Evolutionary conservation across 2,888 invertebrate genomes (phyloP).

Genomic region (Mayetiola destructor): DNA sequence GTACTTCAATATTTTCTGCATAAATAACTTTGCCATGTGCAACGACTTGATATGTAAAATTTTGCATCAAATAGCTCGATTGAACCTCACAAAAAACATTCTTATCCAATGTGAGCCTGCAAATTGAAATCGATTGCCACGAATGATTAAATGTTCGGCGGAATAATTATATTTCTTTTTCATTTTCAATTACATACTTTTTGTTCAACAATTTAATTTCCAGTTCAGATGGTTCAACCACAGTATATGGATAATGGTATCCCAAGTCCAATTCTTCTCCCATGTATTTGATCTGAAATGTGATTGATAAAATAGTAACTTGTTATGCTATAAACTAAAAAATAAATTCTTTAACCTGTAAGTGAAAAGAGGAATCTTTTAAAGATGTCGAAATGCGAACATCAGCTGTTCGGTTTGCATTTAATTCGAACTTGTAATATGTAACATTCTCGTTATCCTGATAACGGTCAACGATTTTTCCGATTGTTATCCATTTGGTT

Average conservation of each 20-base stretch:
- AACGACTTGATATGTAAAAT: slow-evolving; percentile 55
- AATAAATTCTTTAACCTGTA: slow-evolving; percentile 1
- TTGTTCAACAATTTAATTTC: neutral
- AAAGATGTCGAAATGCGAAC: neutral
- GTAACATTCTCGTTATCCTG: neutral
- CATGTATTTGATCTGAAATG: neutral
- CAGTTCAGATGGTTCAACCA: slow-evolving; percentile 1
- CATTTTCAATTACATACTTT: neutral
- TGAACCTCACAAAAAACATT: slow-evolving; percentile 56
- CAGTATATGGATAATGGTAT: neutral
- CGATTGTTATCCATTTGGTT: neutral
- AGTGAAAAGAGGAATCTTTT: neutral
- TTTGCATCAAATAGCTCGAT: slow-evolving; percentile 53
- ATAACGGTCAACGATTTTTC: neutral
- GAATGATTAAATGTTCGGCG: neutral
- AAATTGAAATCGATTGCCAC: neutral
- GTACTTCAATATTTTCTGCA: slow-evolving; percentile 49
- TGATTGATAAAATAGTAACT: neutral
- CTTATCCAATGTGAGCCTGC: slow-evolving; percentile 38
- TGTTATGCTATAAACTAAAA: neutral
- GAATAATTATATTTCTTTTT: neutral
- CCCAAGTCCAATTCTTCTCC: neutral
- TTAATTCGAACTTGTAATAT: neutral
- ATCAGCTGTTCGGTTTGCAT: neutral
- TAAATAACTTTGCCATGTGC: slow-evolving; percentile 64